Evolutionary conservation across 37 sponge, comb jelly and placozoan species (phyloP).

Genomic region (Bolinopsis microptera): DNA sequence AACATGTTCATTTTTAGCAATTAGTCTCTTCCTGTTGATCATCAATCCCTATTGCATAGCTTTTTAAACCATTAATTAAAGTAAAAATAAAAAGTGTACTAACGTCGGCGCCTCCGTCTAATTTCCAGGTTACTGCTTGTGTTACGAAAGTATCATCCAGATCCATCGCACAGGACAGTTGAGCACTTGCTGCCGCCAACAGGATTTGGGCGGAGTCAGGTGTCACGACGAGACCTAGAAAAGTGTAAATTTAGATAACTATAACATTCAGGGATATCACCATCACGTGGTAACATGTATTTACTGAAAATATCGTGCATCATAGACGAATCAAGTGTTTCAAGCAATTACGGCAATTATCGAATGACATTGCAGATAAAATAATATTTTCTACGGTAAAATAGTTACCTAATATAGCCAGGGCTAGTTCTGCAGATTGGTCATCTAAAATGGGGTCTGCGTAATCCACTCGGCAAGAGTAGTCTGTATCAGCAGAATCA

Average conservation of each 20-base stretch:
- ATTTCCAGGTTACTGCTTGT: background rate
- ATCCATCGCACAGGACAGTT: background rate
- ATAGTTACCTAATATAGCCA: background rate
- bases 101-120: background rate
- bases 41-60: too few species aligned
- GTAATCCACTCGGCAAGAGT: conserved; percentile 1
- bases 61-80: too few species aligned
- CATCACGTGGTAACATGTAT: too few species aligned
- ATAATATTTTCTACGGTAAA: too few species aligned
- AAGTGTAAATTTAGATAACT: background rate
- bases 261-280: too few species aligned
- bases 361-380: too few species aligned
- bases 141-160: background rate
- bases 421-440: background rate
- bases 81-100: too few species aligned
- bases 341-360: too few species aligned
- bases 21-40: too few species aligned
- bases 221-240: background rate
- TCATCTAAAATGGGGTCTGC: conserved; percentile 19
- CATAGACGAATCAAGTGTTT: too few species aligned
- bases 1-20: too few species aligned
- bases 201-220: background rate
- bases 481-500: background rate
- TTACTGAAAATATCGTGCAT: too few species aligned
- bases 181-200: background rate